These are phyloP conservation scores for Halictus ligatus DNA, from an alignment of 2,888 invertebrate genomes.

Conservation along the genomic window DNA sequence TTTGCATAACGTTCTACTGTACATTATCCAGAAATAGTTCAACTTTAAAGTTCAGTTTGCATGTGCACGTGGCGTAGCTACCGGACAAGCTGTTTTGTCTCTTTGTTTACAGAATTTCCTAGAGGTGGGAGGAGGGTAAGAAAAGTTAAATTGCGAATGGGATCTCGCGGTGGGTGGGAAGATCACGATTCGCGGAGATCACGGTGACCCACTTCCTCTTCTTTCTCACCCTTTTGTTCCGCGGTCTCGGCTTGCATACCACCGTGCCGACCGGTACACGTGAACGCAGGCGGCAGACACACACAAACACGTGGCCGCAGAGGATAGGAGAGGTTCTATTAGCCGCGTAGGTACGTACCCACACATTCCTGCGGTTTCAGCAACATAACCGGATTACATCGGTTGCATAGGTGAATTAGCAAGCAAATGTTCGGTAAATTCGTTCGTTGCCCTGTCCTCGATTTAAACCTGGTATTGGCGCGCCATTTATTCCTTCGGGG, in stretches of 20 bases:
- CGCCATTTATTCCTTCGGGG: constrained; percentile 39
- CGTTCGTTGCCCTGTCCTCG: constrained; percentile 56
- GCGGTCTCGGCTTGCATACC: constrained; percentile 36
- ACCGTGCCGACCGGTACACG: background rate
- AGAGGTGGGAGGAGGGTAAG: background rate
- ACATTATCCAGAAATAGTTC: background rate
- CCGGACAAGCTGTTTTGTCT: background rate
- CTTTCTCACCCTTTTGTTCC: constrained; percentile 54
- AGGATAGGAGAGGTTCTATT: constrained; percentile 58
- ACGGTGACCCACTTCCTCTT: constrained; percentile 55
- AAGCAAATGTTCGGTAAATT: constrained; percentile 70
- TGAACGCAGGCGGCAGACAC: background rate
- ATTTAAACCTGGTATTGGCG: constrained; percentile 42
- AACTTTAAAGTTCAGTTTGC: background rate
- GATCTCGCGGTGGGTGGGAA: constrained; percentile 11
- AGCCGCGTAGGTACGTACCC: constrained; percentile 65
- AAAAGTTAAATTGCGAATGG: constrained; percentile 48
- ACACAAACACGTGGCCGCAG: constrained; percentile 19
- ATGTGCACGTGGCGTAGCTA: background rate
- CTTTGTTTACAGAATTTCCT: background rate
- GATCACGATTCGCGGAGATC: constrained; percentile 42
- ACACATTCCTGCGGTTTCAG: constrained; percentile 69
- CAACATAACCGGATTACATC: constrained; percentile 71
- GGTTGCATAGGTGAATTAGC: constrained; percentile 71
- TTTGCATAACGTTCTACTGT: background rate